These are phyloP conservation scores for Diglossa cyanea DNA, from an alignment of 2,797 vertebrate genomes.

Conservation along the genomic window DNA sequence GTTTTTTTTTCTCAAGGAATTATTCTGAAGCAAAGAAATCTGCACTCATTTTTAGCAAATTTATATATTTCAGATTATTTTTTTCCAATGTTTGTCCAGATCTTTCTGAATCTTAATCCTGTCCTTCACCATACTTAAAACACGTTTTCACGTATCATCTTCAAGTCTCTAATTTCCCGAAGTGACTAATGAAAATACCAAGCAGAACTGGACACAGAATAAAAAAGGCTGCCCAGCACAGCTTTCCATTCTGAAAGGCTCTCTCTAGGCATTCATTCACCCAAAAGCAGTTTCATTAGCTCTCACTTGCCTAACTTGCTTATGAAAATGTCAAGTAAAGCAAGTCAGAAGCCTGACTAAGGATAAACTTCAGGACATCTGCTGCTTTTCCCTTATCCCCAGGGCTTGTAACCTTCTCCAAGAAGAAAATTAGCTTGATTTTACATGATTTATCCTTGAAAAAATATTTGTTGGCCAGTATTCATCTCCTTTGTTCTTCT, in stretches of 20 bases:
- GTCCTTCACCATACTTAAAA: neutral
- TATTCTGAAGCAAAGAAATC: neutral
- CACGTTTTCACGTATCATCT: neutral
- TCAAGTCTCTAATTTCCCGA: neutral
- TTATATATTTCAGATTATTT: neutral
- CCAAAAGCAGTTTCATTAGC: constrained; percentile 26
- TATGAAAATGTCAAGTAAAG: constrained; percentile 42
- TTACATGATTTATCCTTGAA: constrained; percentile 22
- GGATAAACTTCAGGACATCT: neutral
- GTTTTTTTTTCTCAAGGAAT: neutral
- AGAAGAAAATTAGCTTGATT: constrained; percentile 35
- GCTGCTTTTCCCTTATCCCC: constrained; percentile 24
- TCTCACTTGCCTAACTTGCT: constrained; percentile 25
- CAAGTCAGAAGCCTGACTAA: constrained; percentile 31
- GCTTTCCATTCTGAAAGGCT: neutral
- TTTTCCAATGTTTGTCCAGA: neutral
- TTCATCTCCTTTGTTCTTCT: constrained; percentile 39
- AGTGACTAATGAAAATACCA: neutral
- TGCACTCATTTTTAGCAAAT: neutral
- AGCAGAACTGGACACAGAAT: neutral
- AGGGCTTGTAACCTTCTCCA: constrained; percentile 30
- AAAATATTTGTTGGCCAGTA: constrained; percentile 24
- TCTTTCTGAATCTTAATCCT: neutral
- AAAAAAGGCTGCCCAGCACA: neutral
- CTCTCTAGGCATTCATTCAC: constrained; percentile 10